Conservation (phyloP, 2,113 vertebrate species). For the Salvelinus fontinalis region DNA sequence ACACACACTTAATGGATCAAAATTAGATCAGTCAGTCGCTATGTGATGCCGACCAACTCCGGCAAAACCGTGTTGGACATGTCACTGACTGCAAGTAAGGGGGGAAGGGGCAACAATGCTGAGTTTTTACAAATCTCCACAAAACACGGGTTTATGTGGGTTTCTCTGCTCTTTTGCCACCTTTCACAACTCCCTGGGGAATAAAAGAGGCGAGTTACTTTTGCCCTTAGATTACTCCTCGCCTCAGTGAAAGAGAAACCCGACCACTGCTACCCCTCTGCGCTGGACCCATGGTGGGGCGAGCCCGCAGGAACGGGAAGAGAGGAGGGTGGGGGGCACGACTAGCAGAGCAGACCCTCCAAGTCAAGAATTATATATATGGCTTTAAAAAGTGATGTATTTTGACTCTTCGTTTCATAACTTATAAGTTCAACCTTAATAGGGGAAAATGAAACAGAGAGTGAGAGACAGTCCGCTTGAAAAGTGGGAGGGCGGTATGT, state of each 20-base stretch:
- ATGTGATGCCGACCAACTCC: conserved; percentile 58
- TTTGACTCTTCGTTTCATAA: conserved; percentile 71
- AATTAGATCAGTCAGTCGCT: conserved; percentile 68
- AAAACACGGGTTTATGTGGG: conserved; percentile 36
- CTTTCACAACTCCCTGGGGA: conserved; percentile 13
- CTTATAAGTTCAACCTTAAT: conserved; percentile 71
- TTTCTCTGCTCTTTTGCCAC: conserved; percentile 30
- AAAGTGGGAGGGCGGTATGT: conserved; percentile 73
- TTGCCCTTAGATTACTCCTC: conserved; percentile 23
- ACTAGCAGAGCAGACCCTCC: neutral
- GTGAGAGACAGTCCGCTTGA: conserved; percentile 65
- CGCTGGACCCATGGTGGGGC: conserved; percentile 20
- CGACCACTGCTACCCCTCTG: conserved; percentile 29
- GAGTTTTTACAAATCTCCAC: neutral
- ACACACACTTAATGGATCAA: conserved; percentile 70
- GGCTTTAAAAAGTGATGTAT: conserved; percentile 65
- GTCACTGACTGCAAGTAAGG: conserved; percentile 34
- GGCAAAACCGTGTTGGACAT: conserved; percentile 29
- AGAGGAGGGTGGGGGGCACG: conserved; percentile 18
- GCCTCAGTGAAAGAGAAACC: conserved; percentile 35
- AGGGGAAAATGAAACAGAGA: conserved; percentile 68
- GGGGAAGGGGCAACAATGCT: conserved; percentile 6
- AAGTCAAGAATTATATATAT: conserved; percentile 33
- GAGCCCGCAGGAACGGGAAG: neutral
- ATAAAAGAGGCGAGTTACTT: neutral